Evolutionary conservation across 2,113 vertebrate species (phyloP).

Genomic region (Alectura lathami): DNA sequence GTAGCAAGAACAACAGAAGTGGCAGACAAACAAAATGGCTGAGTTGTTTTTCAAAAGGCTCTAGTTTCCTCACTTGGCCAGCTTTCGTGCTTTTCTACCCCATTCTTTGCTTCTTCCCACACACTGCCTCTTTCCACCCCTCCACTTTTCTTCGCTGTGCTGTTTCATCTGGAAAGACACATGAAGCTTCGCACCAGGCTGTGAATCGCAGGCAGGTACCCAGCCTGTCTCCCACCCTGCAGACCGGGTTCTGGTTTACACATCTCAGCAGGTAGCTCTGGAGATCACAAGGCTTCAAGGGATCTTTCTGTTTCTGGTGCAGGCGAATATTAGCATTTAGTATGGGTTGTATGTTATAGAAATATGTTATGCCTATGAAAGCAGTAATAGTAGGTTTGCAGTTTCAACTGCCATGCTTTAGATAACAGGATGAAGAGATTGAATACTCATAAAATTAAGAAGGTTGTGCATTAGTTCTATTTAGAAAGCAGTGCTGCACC

Average conservation of each 20-base stretch:
- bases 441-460: neutral
- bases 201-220: neutral
- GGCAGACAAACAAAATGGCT: neutral
- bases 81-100: neutral
- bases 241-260: neutral
- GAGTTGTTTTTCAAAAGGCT: neutral
- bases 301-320: neutral
- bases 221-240: neutral
- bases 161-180: neutral
- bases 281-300: neutral
- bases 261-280: neutral
- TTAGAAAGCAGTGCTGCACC: neutral
- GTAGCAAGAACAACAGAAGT: neutral
- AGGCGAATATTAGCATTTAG: conserved; percentile 25
- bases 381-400: neutral
- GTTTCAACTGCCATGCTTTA: neutral
- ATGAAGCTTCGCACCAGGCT: neutral
- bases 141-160: neutral
- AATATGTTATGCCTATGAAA: neutral
- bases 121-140: accelerated
- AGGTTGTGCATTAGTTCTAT: neutral
- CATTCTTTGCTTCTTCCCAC: neutral
- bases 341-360: neutral
- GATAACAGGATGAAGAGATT: neutral
- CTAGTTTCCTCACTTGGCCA: neutral